These are phyloP conservation scores for Mustela lutreola DNA, from an alignment of 2,113 vertebrate genomes.

Conservation along the genomic window DNA sequence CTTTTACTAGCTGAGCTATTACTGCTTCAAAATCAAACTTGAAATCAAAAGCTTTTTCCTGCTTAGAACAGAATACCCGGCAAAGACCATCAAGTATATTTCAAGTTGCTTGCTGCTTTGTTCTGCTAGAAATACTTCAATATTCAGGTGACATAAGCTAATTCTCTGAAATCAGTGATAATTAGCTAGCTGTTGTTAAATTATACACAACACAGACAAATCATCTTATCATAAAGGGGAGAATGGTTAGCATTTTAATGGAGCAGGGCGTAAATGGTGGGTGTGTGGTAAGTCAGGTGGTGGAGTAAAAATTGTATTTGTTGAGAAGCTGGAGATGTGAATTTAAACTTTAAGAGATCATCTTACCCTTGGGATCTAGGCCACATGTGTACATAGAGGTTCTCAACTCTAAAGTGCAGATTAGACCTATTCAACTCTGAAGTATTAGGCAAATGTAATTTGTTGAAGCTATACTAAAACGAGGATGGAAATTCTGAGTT, in stretches of 20 bases:
- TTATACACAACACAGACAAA: neutral
- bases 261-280: accelerated
- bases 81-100: neutral
- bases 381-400: accelerated
- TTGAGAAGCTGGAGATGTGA: neutral
- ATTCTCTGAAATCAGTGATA: neutral
- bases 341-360: neutral
- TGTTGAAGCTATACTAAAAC: neutral
- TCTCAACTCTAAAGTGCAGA: neutral
- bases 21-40: slow-evolving; percentile 45
- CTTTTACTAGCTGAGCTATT: slow-evolving; percentile 73
- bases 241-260: accelerated
- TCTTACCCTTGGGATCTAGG: neutral
- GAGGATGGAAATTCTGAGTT: neutral
- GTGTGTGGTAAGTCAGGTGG: neutral
- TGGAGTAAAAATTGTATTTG: neutral
- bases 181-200: neutral
- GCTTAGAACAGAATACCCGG: neutral
- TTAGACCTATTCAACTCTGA: neutral
- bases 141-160: neutral
- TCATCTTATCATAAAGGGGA: neutral
- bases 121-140: neutral
- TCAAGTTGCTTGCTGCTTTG: neutral
- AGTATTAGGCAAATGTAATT: neutral
- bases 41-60: slow-evolving; percentile 47